phyloP scores from a whole-genome alignment of 1,140 invertebrate species.

The Babylonia areolata region DNA sequence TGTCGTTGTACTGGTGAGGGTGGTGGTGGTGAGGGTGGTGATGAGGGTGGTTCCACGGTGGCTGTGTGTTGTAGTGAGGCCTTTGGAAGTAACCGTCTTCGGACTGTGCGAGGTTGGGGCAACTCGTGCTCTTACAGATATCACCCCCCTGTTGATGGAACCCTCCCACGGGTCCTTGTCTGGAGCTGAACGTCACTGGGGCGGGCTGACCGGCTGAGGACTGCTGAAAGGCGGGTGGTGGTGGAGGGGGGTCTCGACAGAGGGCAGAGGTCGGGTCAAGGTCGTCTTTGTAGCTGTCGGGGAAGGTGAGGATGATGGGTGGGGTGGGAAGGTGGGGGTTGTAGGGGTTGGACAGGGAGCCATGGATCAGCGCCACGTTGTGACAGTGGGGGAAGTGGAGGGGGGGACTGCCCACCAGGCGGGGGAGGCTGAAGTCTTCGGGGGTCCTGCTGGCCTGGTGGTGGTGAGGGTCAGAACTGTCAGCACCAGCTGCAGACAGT shows the following conservation, averaged over 20 bases:
- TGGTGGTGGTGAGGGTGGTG: too few species aligned
- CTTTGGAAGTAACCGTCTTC: not conserved
- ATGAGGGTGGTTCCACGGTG: not conserved
- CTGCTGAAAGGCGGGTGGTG: not conserved
- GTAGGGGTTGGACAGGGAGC: constrained; percentile 17
- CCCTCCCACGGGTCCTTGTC: too few species aligned
- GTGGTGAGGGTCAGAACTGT: too few species aligned
- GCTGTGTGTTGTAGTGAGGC: not conserved
- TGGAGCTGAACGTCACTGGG: not conserved
- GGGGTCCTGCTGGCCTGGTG: not conserved
- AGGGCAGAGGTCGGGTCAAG: too few species aligned
- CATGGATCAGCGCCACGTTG: not conserved
- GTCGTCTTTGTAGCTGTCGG: constrained; percentile 13
- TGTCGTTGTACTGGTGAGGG: too few species aligned
- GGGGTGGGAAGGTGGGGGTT: constrained; percentile 31
- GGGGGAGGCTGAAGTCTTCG: not conserved
- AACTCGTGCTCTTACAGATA: not conserved
- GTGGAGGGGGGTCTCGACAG: too few species aligned
- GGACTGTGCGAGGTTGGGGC: not conserved
- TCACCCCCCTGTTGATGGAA: not conserved
- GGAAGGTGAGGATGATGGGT: constrained; percentile 27
- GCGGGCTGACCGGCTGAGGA: not conserved
- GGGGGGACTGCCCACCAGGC: not conserved
- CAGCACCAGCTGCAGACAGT: too few species aligned
- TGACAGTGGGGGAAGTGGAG: constrained; percentile 26